A percentile compares a stretch with the other conserved stretches of the same genome.
Evolutionary conservation across 2,797 vertebrate species (phyloP).

Genomic region (Labroides dimidiatus): DNA sequence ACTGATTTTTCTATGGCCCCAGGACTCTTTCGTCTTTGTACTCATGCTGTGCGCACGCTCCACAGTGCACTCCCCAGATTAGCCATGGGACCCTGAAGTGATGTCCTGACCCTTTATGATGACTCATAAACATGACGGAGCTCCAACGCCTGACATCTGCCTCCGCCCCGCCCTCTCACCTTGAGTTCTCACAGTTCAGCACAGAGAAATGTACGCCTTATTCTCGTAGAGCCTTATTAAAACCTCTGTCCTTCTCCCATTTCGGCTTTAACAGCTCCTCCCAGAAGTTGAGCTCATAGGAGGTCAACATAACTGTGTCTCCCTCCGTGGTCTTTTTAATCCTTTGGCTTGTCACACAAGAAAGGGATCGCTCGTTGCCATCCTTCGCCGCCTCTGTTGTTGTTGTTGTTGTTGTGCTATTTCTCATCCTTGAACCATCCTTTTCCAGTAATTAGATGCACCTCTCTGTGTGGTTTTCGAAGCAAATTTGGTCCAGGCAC

Average conservation of each 20-base stretch:
- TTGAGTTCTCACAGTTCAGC: slow-evolving; percentile 44
- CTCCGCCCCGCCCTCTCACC: slow-evolving; percentile 66
- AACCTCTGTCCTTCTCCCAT: slow-evolving; percentile 20
- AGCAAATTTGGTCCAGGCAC: slow-evolving; percentile 46
- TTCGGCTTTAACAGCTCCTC: slow-evolving; percentile 57
- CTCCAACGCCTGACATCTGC: slow-evolving; percentile 59
- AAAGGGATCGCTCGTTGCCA: slow-evolving; percentile 16
- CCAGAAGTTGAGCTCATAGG: slow-evolving; percentile 50
- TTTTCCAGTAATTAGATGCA: slow-evolving; percentile 50
- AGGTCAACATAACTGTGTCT: slow-evolving; percentile 58
- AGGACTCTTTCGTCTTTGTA: slow-evolving; percentile 24
- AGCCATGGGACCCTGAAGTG: slow-evolving; percentile 43
- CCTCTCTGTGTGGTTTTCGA: slow-evolving; percentile 45
- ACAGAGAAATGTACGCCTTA: slow-evolving; percentile 33
- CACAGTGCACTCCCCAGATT: slow-evolving; percentile 70
- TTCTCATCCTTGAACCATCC: slow-evolving; percentile 14
- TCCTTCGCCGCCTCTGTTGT: not conserved
- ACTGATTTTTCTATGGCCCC: slow-evolving; percentile 26
- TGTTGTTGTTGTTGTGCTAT: slow-evolving; percentile 11
- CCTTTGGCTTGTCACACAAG: slow-evolving; percentile 44
- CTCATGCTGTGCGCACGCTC: slow-evolving; percentile 33
- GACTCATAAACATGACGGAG: slow-evolving; percentile 71
- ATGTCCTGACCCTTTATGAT: slow-evolving; percentile 64
- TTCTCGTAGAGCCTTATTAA: slow-evolving; percentile 72
- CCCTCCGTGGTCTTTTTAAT: slow-evolving; percentile 31